A percentile compares a stretch with the other conserved stretches of the same genome.
phyloP scores from a whole-genome alignment of 2,888 invertebrate species.

The Ditylenchus weischeri region DNA sequence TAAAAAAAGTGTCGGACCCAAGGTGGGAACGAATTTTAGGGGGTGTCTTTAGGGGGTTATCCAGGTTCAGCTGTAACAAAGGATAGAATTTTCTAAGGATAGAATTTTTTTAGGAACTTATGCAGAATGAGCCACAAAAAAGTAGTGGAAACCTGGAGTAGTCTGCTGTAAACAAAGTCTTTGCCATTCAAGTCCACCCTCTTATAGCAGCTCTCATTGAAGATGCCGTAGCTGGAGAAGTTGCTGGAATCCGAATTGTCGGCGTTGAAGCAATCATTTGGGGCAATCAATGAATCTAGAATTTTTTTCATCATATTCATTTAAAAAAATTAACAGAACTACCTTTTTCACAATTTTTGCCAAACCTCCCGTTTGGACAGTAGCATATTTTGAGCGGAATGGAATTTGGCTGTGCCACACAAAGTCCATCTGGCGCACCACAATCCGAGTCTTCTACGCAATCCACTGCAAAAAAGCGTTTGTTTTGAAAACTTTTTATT shows the following conservation, averaged over 20 bases:
- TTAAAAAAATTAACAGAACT: constrained; percentile 1
- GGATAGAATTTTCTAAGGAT: too few relatives aligned
- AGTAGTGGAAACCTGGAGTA: constrained; percentile 22
- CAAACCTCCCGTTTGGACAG: constrained; percentile 48
- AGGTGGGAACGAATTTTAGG: too few relatives aligned
- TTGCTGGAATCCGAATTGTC: constrained; percentile 18
- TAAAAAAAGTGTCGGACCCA: too few relatives aligned
- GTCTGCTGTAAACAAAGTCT: constrained; percentile 42
- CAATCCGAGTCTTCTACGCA: constrained; percentile 46
- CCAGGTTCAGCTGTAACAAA: too few relatives aligned
- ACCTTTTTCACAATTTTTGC: constrained; percentile 46
- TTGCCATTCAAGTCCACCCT: constrained; percentile 27
- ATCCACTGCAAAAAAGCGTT: constrained; percentile 58
- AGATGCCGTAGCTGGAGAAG: constrained; percentile 42
- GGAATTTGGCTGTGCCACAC: constrained; percentile 37
- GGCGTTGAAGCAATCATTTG: constrained; percentile 28
- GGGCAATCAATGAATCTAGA: not conserved
- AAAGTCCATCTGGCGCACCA: constrained; percentile 41
- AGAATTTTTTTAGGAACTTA: too few relatives aligned
- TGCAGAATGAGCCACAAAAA: too few relatives aligned
- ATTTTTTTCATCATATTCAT: too few relatives aligned
- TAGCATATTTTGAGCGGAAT: constrained; percentile 39
- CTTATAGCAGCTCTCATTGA: constrained; percentile 45
- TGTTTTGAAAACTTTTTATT: too few relatives aligned
- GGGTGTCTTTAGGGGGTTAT: too few relatives aligned